phyloP scores from a whole-genome alignment of 2,113 vertebrate species.

The Entelurus aequoreus region DNA sequence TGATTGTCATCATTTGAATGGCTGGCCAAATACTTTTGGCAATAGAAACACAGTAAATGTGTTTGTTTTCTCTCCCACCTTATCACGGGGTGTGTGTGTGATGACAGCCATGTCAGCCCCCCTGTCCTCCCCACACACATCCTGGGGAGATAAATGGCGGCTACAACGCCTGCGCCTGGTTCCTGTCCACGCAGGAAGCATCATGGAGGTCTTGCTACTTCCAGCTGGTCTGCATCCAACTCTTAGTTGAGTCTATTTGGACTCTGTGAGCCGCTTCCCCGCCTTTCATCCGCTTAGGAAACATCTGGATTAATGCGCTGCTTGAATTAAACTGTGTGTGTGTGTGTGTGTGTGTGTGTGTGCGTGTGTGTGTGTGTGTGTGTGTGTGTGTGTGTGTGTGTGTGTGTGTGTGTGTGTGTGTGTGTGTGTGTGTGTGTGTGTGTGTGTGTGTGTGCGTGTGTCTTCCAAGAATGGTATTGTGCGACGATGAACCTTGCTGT shows the following conservation, averaged over 20 bases:
- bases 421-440: slow-evolving; percentile 12
- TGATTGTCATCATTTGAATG: too few species aligned
- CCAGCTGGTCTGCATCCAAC: slow-evolving; percentile 56
- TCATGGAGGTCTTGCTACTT: slow-evolving; percentile 45
- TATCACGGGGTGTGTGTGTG: slow-evolving; percentile 45
- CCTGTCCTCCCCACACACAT: slow-evolving; percentile 50
- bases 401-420: not conserved
- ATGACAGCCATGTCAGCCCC: slow-evolving; percentile 37
- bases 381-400: not conserved
- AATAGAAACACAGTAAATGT: not conserved
- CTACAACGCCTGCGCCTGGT: slow-evolving; percentile 32
- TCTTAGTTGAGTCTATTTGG: slow-evolving; percentile 51
- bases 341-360: slow-evolving; percentile 15
- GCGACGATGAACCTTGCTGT: slow-evolving; percentile 46
- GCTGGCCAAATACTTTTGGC: too few species aligned
- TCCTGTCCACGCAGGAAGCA: slow-evolving; percentile 43
- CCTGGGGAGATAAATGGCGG: slow-evolving; percentile 57
- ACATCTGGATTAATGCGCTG: slow-evolving; percentile 71
- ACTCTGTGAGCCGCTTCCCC: slow-evolving; percentile 48
- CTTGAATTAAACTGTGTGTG: slow-evolving; percentile 38
- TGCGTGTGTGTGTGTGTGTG: too few species aligned
- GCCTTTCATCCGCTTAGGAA: slow-evolving; percentile 71
- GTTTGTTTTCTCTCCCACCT: slow-evolving; percentile 26
- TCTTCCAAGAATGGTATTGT: slow-evolving; percentile 58
- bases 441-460: not conserved